phyloP scores from a whole-genome alignment of 2,888 invertebrate species.

The Drosophila lutescens region DNA sequence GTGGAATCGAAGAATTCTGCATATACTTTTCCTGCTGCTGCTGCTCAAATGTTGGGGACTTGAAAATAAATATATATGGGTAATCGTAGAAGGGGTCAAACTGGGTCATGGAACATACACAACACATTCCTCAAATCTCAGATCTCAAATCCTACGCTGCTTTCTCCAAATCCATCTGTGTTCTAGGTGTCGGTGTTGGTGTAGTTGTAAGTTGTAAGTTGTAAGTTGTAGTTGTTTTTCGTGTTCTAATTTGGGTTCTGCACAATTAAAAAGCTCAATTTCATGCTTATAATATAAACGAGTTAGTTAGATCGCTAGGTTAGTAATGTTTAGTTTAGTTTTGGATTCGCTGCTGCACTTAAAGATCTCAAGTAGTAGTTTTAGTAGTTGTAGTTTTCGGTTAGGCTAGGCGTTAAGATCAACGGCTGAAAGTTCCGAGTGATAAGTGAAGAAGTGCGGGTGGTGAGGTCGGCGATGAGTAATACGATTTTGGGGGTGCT shows the following conservation, averaged over 20 bases:
- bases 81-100: constrained; percentile 9
- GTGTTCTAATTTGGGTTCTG: constrained; percentile 50
- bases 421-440: constrained; percentile 27
- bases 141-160: constrained; percentile 37
- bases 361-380: constrained; percentile 33
- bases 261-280: constrained; percentile 77
- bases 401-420: constrained; percentile 45
- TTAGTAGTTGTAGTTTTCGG: constrained; percentile 43
- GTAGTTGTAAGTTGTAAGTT: constrained; percentile 6
- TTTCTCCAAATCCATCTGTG: constrained; percentile 14
- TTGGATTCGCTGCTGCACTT: constrained; percentile 33
- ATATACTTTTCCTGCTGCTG: constrained; percentile 2
- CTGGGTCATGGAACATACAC: constrained; percentile 25
- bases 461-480: not conserved
- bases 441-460: constrained; percentile 24
- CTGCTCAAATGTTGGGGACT: not conserved
- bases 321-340: constrained; percentile 50
- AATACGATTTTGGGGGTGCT: constrained; percentile 2
- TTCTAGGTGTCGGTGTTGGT: constrained; percentile 29
- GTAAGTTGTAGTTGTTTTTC: not conserved
- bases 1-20: not conserved
- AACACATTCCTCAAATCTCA: constrained; percentile 27
- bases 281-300: constrained; percentile 71
- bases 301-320: constrained; percentile 66
- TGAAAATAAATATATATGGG: not conserved